phyloP scores from a whole-genome alignment of 2,888 invertebrate species.

The Diaprepes abbreviatus region DNA sequence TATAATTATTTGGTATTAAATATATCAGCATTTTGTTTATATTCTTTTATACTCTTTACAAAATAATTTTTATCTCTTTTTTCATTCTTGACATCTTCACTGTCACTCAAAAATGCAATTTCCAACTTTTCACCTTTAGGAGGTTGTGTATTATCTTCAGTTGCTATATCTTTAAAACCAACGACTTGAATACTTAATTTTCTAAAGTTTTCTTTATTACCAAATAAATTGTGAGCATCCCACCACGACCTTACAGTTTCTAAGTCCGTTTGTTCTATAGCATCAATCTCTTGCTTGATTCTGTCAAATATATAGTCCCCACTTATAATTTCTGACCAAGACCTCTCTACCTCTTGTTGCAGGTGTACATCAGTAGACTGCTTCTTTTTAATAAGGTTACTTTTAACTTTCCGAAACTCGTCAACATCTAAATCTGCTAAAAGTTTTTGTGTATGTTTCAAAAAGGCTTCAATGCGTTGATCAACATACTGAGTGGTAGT shows the following conservation, averaged over 20 bases:
- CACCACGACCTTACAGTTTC: slow-evolving; percentile 71
- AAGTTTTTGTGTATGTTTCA: slow-evolving; percentile 74
- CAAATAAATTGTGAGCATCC: slow-evolving; percentile 69
- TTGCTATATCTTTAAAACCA: slow-evolving; percentile 21
- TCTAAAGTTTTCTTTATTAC: slow-evolving; percentile 66
- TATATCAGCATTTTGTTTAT: slow-evolving; percentile 41
- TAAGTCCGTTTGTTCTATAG: slow-evolving; percentile 70
- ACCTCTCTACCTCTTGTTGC: slow-evolving; percentile 80
- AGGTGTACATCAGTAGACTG: slow-evolving; percentile 82
- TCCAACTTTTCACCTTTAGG: slow-evolving; percentile 28
- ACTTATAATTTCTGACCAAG: slow-evolving; percentile 84
- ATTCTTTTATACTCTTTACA: slow-evolving; percentile 48
- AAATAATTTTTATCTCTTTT: slow-evolving; percentile 45
- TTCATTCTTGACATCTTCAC: slow-evolving; percentile 24
- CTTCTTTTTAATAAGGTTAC: slow-evolving; percentile 82
- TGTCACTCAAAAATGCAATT: slow-evolving; percentile 34
- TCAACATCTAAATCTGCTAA: slow-evolving; percentile 72
- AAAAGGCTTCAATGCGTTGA: slow-evolving; percentile 79
- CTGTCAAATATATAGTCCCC: slow-evolving; percentile 85
- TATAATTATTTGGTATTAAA: slow-evolving; percentile 31
- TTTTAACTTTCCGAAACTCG: slow-evolving; percentile 75
- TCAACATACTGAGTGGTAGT: slow-evolving; percentile 78
- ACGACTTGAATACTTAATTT: slow-evolving; percentile 73
- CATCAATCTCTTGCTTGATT: slow-evolving; percentile 75
- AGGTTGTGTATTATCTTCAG: slow-evolving; percentile 4